Evolutionary conservation across 1,140 invertebrate genomes (phyloP), one percentile per base, ranked within the genome.

Genomic region (Delia radicum): DNA sequence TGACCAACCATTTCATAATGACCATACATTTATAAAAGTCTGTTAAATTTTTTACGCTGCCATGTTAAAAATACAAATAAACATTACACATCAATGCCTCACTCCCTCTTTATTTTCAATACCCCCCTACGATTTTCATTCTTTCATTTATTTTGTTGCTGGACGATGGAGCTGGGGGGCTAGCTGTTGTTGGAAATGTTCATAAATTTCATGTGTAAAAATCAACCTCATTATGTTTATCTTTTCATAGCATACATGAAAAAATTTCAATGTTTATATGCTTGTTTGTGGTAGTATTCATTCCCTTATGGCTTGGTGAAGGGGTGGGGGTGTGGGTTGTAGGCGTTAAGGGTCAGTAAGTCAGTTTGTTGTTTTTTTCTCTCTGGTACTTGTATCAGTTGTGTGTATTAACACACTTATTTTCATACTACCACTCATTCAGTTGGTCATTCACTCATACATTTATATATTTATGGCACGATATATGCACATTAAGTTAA

Each of bases 21-120:
- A 24, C 75, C 62, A 46, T 29, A 73, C 75, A 76, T 76, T 76
- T 76, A 55, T 76, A 73, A 76, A 42, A 62, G 75, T 76, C 75
- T 67, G 62, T 73, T 73, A 27, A 76, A 72, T 76, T 76, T 33
- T 75, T 62, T 72, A 46, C 27, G 37, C 42, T 48, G 24, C 24
- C 28, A 61, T 24, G 21, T 63, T 63, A 65, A 65, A 65, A 10
- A 42, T 15, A 42, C 6, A 42, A 33, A 10, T 5, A 33, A 33
- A 33, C 31, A n/a, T n/a, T 33, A 33, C 31, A 5, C 31, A 33
- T 10, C 31, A 33, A 33, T 33, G 31, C 4, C 31, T 33, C 42
- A 48, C 42, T 48, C 42, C 42, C 48, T n/a, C 21, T 55, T n/a
- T n/a, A n/a, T n/a, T n/a, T 55, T 21, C 48, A 2, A 62, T 33